Evolutionary conservation across 2,797 vertebrate genomes (phyloP).

Genomic region (Megaceryle alcyon): DNA sequence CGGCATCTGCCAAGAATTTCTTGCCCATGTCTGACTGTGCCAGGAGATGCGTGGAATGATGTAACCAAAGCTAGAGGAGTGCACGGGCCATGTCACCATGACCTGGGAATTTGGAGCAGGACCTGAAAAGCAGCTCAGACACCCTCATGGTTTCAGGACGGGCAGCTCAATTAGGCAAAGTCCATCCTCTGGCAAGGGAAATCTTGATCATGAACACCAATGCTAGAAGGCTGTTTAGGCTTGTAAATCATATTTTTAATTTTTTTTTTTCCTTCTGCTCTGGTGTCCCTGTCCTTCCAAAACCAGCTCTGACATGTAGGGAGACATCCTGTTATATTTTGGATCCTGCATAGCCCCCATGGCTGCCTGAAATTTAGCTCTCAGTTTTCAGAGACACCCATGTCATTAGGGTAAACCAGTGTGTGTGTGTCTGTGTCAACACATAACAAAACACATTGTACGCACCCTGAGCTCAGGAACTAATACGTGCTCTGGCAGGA

Average conservation of each 20-base stretch:
- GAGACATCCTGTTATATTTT: not conserved
- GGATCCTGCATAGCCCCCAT: not conserved
- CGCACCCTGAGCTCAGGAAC: constrained; percentile 59
- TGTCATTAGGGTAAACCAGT: not conserved
- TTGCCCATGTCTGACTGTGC: not conserved
- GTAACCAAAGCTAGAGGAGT: not conserved
- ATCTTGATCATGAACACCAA: not conserved
- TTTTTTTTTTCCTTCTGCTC: not conserved
- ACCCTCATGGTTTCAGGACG: not conserved
- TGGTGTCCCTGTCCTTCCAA: not conserved
- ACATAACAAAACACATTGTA: constrained; percentile 60
- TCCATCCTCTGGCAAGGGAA: not conserved
- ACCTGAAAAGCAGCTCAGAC: not conserved
- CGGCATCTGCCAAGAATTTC: constrained; percentile 23
- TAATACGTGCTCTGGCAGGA: constrained; percentile 60
- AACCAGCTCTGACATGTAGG: not conserved
- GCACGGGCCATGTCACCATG: not conserved
- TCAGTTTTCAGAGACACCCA: not conserved
- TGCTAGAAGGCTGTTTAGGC: not conserved
- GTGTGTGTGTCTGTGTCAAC: constrained; percentile 55
- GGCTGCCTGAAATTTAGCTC: constrained; percentile 6
- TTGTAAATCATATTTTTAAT: not conserved
- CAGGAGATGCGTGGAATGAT: constrained; percentile 40
- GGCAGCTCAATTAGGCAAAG: not conserved
- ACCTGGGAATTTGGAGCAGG: not conserved